These are phyloP conservation scores for Ginglymostoma cirratum DNA, from an alignment of 2,113 vertebrate genomes.

Conservation along the genomic window DNA sequence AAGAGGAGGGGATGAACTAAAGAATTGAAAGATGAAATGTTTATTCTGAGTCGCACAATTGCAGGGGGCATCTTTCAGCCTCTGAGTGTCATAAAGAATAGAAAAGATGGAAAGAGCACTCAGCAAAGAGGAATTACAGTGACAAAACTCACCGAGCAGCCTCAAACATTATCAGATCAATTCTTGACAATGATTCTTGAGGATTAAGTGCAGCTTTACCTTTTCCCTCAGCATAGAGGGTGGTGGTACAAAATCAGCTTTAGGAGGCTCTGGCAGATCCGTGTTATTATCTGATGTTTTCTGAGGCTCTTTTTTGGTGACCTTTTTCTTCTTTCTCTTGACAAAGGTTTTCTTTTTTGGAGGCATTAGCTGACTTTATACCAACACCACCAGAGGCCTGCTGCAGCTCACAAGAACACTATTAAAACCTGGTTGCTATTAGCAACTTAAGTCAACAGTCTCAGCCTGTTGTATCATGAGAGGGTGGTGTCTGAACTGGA, in stretches of 20 bases:
- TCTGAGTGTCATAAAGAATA: not conserved
- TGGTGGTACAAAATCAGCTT: not conserved
- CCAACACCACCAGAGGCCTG: not conserved
- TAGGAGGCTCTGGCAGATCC: not conserved
- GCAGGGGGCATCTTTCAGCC: not conserved
- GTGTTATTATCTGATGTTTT: not conserved
- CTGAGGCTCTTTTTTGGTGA: not conserved
- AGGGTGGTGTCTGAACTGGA: not conserved
- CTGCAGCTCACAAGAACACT: not conserved
- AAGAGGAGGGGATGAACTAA: not conserved
- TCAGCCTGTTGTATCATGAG: not conserved
- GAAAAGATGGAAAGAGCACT: not conserved
- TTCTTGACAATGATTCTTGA: not conserved
- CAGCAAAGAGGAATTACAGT: not conserved
- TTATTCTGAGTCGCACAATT: not conserved
- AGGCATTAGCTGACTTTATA: not conserved
- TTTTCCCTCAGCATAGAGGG: not conserved
- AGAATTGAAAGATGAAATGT: not conserved
- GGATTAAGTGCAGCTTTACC: not conserved
- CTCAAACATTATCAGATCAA: not conserved
- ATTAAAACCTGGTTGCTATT: slow-evolving; percentile 15
- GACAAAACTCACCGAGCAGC: not conserved
- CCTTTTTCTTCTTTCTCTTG: slow-evolving; percentile 8
- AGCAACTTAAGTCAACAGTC: slow-evolving; percentile 16
- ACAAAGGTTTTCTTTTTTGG: not conserved